Evolutionary conservation across 2,888 invertebrate species (phyloP).

Genomic region (Lepidonotus clava): DNA sequence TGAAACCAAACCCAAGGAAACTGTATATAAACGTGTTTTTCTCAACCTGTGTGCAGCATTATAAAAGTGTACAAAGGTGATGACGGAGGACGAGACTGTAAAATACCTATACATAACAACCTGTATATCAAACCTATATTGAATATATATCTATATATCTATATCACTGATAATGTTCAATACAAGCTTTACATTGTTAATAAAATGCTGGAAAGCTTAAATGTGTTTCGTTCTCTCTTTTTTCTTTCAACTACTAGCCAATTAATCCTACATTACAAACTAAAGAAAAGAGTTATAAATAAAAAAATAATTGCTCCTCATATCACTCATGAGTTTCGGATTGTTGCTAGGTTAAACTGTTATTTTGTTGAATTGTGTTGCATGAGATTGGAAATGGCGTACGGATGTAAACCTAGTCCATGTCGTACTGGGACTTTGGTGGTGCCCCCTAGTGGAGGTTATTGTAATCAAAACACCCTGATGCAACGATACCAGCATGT

Average conservation of each 20-base stretch:
- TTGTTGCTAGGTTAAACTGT: no score
- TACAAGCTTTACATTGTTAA: constrained; percentile 54
- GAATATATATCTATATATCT: constrained; percentile 27
- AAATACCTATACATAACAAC: constrained; percentile 10
- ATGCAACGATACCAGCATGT: no score
- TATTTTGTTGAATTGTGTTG: no score
- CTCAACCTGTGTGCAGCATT: not conserved
- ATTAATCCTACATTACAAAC: no score
- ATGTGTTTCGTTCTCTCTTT: not conserved
- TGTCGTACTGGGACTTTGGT: no score
- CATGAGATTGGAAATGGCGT: no score
- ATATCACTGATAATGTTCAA: constrained; percentile 51
- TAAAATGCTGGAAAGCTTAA: not conserved
- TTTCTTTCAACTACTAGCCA: not conserved
- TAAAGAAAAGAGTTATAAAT: no score
- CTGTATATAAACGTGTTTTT: not conserved
- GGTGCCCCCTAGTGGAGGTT: no score
- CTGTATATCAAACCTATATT: not conserved
- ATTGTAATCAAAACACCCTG: no score
- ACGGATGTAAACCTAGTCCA: no score
- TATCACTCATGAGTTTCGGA: no score
- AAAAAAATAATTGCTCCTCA: no score
- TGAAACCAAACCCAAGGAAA: not conserved
- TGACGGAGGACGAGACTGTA: not conserved
- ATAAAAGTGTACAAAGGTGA: not conserved